A percentile compares a stretch with the other conserved stretches of the same genome.
Evolutionary conservation across 2,797 vertebrate genomes (phyloP).

Genomic region (Tapera naevia): DNA sequence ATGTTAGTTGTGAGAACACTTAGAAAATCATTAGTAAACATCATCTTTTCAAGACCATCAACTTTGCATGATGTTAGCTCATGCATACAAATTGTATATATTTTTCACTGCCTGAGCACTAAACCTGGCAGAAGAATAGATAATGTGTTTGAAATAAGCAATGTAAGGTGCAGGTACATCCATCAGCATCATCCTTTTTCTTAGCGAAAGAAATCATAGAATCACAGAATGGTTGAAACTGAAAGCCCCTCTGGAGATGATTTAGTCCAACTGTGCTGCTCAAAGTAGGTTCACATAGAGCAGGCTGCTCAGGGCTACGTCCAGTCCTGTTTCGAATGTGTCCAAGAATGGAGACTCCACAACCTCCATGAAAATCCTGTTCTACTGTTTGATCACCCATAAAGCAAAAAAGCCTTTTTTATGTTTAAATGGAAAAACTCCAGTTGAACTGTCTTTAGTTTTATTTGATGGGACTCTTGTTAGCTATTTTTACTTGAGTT

Average conservation of each 20-base stretch:
- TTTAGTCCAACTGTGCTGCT: background rate
- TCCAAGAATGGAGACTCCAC: too few species aligned
- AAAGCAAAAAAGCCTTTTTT: background rate
- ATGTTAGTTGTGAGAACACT: background rate
- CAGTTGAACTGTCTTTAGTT: background rate
- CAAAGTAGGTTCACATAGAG: background rate
- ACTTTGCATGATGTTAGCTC: background rate
- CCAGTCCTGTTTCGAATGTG: background rate
- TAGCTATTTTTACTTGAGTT: background rate
- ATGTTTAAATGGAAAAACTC: background rate
- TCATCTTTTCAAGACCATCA: background rate
- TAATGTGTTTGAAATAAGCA: background rate
- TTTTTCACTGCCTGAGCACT: background rate
- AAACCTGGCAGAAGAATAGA: background rate
- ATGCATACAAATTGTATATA: background rate
- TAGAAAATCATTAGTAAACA: background rate
- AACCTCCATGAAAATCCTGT: background rate
- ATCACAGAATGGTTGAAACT: background rate
- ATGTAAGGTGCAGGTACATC: background rate
- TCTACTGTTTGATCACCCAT: background rate
- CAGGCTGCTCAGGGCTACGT: background rate
- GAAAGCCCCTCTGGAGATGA: background rate
- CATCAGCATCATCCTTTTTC: background rate
- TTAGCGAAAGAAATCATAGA: background rate
- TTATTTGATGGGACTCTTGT: background rate